Percentiles rank a stretch among this genome's conserved stretches.
These are phyloP conservation scores for Caenorhabditis imperialis DNA, from an alignment of 2,888 invertebrate species.

Conservation along the genomic window DNA sequence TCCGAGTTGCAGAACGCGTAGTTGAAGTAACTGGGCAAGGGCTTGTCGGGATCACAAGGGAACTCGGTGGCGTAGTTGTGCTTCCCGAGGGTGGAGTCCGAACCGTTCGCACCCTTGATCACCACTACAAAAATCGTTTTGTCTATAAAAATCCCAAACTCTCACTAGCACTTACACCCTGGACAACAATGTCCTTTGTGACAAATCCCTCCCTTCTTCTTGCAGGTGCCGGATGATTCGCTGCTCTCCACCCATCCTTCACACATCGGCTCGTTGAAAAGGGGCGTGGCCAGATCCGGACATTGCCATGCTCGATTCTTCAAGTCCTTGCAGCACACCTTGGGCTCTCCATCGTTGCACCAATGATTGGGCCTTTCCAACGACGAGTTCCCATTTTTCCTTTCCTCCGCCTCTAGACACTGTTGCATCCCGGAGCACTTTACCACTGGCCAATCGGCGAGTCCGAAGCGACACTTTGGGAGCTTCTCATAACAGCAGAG, in stretches of 20 bases:
- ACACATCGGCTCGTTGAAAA: conserved; percentile 43
- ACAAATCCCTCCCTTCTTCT: conserved; percentile 26
- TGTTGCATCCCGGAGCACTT: conserved; percentile 8
- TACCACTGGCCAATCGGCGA: conserved; percentile 9
- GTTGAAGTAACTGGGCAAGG: conserved; percentile 6
- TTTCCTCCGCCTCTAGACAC: no score
- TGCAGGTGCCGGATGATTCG: conserved; percentile 13
- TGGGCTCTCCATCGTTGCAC: conserved; percentile 24
- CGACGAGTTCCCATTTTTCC: background rate
- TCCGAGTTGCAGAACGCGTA: conserved; percentile 28
- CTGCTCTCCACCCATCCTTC: background rate
- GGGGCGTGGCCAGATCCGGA: conserved; percentile 33
- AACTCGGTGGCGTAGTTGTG: conserved; percentile 17
- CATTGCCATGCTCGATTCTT: conserved; percentile 8
- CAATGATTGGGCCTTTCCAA: background rate
- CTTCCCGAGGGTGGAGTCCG: conserved; percentile 2
- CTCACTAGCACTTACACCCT: conserved; percentile 8
- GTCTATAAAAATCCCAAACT: no score
- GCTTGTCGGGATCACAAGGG: conserved; percentile 16
- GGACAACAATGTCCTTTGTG: conserved; percentile 37
- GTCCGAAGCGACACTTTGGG: conserved; percentile 6
- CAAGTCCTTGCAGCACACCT: background rate
- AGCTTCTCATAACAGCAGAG: conserved; percentile 27
- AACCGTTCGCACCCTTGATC: conserved; percentile 10
- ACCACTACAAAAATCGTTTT: conserved; percentile 6